Base-by-base conservation (phyloP, 1,140 invertebrate species). In the Steinernema feltiae region DNA sequence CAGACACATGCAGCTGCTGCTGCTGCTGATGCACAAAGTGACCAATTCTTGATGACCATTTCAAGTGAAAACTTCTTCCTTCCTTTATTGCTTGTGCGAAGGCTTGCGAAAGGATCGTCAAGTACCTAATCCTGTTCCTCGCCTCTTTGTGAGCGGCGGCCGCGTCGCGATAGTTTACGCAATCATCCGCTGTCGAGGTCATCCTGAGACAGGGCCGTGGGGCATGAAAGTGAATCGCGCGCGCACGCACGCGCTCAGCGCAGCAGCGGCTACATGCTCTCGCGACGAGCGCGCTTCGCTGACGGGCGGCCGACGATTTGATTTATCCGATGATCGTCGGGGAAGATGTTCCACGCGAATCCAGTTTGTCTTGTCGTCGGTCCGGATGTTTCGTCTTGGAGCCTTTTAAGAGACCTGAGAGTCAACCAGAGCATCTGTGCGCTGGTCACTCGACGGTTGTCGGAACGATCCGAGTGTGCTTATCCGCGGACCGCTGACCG, bases 321-420 rank as follows among this genome's bases (percentile, higher is more conserved):
- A 63, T 63, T 63, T 63, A 63, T 63, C 53, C 53, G 24, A 63
- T 63, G 53, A 63, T 63, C 53, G 53, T 63, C 53, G 24, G 53
- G 53, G 53, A 63, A 63, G 53, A 63, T 63, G 53, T 63, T 63
- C 53, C 53, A 63, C 53, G 53, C 53, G 53, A 63, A 63, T 63
- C 53, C 53, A 63, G 53, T 63, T 63, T 63, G 53, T 63, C 53
- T 63, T 63, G 53, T 63, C 53, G 53, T 63, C 53, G 53, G 53
- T 63, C 53, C 53, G 53, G 53, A 63, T 63, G 53, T 63, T 63
- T 63, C 53, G 53, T 27, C 53, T 17, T 17, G 53, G 53, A 63
- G 53, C 53, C 53, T 63, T 63, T 63, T 63, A 63, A 63, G 53
- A 63, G 53, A 63, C 12, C 53, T 15, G 53, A 7, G 53, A 63